These are phyloP conservation scores for Triplophysa tibetana DNA, from an alignment of 2,113 vertebrate genomes.

Conservation along the genomic window DNA sequence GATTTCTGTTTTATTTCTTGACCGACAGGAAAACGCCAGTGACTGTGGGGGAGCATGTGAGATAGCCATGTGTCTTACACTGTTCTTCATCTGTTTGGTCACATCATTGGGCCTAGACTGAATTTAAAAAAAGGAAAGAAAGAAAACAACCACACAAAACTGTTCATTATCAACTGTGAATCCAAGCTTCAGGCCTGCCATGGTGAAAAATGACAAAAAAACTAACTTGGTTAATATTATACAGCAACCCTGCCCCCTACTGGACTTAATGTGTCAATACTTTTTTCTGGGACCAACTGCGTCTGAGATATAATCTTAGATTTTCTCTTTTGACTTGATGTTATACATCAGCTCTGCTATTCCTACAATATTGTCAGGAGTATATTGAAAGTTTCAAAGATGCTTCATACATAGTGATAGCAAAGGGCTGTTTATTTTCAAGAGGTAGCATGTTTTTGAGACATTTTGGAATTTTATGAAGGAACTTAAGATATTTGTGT, in stretches of 20 bases:
- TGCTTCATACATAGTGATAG: conserved; percentile 5
- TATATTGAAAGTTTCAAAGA: not conserved
- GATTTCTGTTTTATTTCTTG: conserved; percentile 3
- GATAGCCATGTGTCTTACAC: conserved; percentile 56
- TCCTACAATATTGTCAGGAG: conserved; percentile 8
- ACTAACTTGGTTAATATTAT: not conserved
- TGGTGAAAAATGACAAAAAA: not conserved
- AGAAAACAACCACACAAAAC: not conserved
- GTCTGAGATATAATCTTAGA: conserved; percentile 9
- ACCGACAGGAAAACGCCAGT: conserved; percentile 87
- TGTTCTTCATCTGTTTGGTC: conserved; percentile 72
- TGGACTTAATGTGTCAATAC: not conserved
- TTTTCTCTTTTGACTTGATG: conserved; percentile 37
- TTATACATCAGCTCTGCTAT: conserved; percentile 39
- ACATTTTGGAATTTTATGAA: not conserved
- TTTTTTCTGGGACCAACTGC: not conserved
- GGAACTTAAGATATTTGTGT: too few relatives aligned
- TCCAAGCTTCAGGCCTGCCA: not conserved
- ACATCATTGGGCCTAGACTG: conserved; percentile 65
- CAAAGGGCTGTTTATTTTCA: conserved; percentile 2
- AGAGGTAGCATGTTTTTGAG: not conserved
- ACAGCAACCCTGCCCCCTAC: not conserved
- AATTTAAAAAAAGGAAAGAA: conserved; percentile 47
- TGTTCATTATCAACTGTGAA: not conserved
- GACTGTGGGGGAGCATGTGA: conserved; percentile 82